Percentiles rank a stretch among this genome's conserved stretches.
Evolutionary conservation across 2,888 invertebrate species (phyloP).

Genomic region (Proisotoma minuta): DNA sequence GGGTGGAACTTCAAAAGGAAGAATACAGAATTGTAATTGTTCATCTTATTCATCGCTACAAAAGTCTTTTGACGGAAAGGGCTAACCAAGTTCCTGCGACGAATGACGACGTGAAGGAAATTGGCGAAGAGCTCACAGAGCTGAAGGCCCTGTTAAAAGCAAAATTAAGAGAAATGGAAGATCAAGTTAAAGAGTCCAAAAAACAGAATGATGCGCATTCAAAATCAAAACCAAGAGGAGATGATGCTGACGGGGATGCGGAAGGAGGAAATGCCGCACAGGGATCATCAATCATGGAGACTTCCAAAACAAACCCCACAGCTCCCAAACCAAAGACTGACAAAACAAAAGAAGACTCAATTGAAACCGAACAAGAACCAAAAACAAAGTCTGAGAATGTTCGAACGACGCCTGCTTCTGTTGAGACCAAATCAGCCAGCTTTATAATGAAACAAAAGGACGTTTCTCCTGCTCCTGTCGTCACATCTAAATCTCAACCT

Average conservation of each 20-base stretch:
- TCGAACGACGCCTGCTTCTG: no score
- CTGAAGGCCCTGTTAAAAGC: neutral
- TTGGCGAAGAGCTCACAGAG: conserved; percentile 17
- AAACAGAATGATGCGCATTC: no score
- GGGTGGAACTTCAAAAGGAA: neutral
- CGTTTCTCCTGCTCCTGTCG: no score
- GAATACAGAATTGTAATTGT: conserved; percentile 13
- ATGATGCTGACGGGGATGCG: neutral
- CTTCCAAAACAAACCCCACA: neutral
- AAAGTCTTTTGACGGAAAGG: neutral
- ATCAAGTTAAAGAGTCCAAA: no score
- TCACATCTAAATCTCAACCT: neutral
- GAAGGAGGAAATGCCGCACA: no score
- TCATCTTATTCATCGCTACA: conserved; percentile 15
- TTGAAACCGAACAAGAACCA: no score
- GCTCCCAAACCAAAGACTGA: neutral
- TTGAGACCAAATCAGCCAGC: no score
- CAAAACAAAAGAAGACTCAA: no score
- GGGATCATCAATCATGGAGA: no score
- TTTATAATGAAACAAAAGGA: no score
- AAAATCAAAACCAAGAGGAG: neutral
- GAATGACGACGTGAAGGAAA: conserved; percentile 16
- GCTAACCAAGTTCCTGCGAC: conserved; percentile 3
- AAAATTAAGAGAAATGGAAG: neutral
- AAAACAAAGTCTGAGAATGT: no score